These are phyloP conservation scores for Uropsilus gracilis DNA, from an alignment of 2,113 vertebrate genomes.

Conservation along the genomic window DNA sequence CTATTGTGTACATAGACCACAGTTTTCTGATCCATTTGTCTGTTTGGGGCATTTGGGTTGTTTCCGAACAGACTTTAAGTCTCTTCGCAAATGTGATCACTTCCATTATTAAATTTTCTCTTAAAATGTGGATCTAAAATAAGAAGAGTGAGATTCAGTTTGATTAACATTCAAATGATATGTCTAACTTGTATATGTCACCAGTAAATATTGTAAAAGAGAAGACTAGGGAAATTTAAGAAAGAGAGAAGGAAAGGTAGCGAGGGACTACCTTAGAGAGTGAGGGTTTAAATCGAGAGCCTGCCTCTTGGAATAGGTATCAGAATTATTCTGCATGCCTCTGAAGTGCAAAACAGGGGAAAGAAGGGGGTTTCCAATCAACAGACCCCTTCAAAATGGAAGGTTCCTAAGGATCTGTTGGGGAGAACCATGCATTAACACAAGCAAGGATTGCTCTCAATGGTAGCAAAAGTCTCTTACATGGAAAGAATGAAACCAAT, in stretches of 20 bases:
- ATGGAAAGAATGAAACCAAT: constrained; percentile 60
- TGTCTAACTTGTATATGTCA: background rate
- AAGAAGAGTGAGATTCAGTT: constrained; percentile 39
- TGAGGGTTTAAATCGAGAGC: constrained; percentile 47
- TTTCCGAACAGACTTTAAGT: background rate
- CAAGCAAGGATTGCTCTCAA: background rate
- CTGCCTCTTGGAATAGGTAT: background rate
- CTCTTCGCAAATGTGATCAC: constrained; percentile 1
- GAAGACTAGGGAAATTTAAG: background rate
- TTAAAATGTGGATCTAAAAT: background rate
- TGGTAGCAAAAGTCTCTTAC: background rate
- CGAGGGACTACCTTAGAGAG: background rate
- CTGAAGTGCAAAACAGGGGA: background rate
- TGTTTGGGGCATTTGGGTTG: too few species aligned
- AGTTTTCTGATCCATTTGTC: too few species aligned
- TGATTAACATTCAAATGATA: constrained; percentile 6
- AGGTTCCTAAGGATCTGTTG: background rate
- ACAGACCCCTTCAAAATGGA: background rate
- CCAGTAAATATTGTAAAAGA: background rate
- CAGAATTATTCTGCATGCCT: constrained; percentile 39
- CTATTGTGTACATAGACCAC: too few species aligned
- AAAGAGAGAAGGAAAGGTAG: background rate
- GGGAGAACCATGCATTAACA: background rate
- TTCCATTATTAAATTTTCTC: background rate
- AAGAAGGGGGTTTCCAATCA: background rate